Base-by-base conservation (phyloP, 2,113 vertebrate genomes). In the Aramus guarauna region DNA sequence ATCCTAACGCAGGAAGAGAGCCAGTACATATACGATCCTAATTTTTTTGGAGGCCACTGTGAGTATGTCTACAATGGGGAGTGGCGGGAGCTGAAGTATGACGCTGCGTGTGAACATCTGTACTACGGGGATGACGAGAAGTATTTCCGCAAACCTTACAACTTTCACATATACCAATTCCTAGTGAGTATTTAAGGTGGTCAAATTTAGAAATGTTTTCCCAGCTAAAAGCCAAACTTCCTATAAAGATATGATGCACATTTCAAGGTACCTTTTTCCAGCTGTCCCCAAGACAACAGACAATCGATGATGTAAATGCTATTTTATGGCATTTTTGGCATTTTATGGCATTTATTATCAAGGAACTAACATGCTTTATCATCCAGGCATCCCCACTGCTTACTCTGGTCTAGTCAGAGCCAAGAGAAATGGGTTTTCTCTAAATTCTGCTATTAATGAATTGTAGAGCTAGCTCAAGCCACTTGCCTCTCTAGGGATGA, bases 21-120 rank as follows among this genome's bases (percentile, higher is more conserved):
- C 11, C 98, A 96, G 92, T 95, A 78, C 3, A 77, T 99, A 4
- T 98, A 99, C 0, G 99, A 99, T 30, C 97, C 97, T 3, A 89
- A 15, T 1, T 99, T 98, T 94, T 99, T 97, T 19, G 99, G 99
- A 6, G 99, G 99, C 48, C 55, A 95, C 52, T 99, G 99, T 94
- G 99, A 99, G 94, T 98, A 97, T 0, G 98, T 99, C 37, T 99
- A 99, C 75, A 99, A 99, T 0, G 99, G 99, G 7, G 99, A 99
- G 64, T 99, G 99, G 99, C 98, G 98, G 76, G 97, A 98, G 69
- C 98, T 99, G 80, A 97, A 73, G 5, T 99, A 99, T 1, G 98
- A 99, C 4, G 39, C 98, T 0, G 73, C 96, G 34, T 99, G 99
- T 27, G 99, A 99, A 92, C 98, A 66, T 22, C 97, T 99, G 71